Base-by-base conservation (phyloP, 2,888 invertebrate species). In the Drosophila monieri region DNA sequence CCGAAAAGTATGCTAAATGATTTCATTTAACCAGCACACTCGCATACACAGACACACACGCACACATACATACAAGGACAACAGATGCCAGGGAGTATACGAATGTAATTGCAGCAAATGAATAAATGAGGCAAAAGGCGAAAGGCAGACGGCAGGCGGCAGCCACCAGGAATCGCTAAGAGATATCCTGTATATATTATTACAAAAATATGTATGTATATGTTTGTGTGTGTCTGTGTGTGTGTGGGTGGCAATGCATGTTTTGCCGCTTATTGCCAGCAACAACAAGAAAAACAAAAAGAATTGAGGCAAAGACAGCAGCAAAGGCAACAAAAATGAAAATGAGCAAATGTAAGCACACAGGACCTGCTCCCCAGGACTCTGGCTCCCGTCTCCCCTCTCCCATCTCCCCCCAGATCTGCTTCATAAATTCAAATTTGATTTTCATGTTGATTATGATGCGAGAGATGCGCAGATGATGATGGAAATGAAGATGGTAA, bases 391-490 rank as follows among this genome's bases (percentile, higher is more conserved):
- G 3, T n/a, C n/a, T 39, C 14, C 15, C 21, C 12, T 35, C 18
- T 1, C 9, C 6, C 6, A 1, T 3, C n/a, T 27, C 12, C 5
- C 35, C 12, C 5, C 35, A 35, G 35, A n/a, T 35, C 35, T n/a
- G 78, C 67, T 81, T 81, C 81, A 81, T 81, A 81, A 81, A 81
- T 81, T 81, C 81, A 81, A 81, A 81, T 81, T 85, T 81, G 81
- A 81, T 81, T 81, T 81, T 81, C 86, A 81, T 81, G 86, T 86
- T 81, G 81, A 81, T 81, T 81, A 81, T 81, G 81, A 85, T 81
- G 83, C 80, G 72, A 66, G 66, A 48, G 68, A 52, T 53, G 68
- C 52, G 58, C 71, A 35, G 86, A 83, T 83, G 80, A 85, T 76
- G 84, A 77, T 80, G 80, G 86, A 77, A 77, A 83, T 81, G 84